Base-by-base conservation (phyloP, 1,140 invertebrate genomes). In the Venustaconcha ellipsiformis region DNA sequence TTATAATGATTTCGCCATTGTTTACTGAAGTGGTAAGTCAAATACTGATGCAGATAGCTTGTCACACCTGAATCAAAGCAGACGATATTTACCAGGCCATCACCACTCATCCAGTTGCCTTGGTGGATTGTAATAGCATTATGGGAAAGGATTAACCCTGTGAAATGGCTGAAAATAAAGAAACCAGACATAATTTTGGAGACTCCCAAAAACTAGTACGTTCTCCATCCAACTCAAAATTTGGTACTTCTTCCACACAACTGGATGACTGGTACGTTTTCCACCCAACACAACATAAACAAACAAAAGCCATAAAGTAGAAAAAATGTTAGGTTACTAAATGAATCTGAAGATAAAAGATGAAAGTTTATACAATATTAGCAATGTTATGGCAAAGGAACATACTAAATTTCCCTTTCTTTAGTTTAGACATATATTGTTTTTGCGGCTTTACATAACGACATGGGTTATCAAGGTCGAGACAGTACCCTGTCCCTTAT, bases 41-140 rank as follows among this genome's bases (percentile, higher is more conserved):
- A 82, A 81, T 66, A 26, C 59, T 17, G 78, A 76, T 73, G 76
- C 81, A 23, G 81, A 82, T 64, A 58, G 62, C 0, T 62, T 80
- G 58, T 79, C 70, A 23, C 57, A 75, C 62, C 18, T 55, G 60
- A 60, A 30, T 14, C 3, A 23, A 30, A 14, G 23, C 6, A 15
- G 15, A 26, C 2, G 14, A 62, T 63, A 26, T 73, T 23, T 57
- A 20, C 14, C 17, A 14, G 55, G 57, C 30, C n/a, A 48, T 20
- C 14, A n/a, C 72, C 18, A 57, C 57, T 13, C 26, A 23, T 20
- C 14, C 56, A 20, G 30, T 55, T 17, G 14, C 23, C 13, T 26
- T 48, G 11, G n/a, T 67, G 18, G 63, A 20, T 8, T 57, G 37
- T 17, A 62, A 23, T 72, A 55, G 20, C 17, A 26, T 48, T 14